These are phyloP conservation scores for Carduelis carduelis DNA, from an alignment of 2,797 vertebrate genomes.

Conservation along the genomic window DNA sequence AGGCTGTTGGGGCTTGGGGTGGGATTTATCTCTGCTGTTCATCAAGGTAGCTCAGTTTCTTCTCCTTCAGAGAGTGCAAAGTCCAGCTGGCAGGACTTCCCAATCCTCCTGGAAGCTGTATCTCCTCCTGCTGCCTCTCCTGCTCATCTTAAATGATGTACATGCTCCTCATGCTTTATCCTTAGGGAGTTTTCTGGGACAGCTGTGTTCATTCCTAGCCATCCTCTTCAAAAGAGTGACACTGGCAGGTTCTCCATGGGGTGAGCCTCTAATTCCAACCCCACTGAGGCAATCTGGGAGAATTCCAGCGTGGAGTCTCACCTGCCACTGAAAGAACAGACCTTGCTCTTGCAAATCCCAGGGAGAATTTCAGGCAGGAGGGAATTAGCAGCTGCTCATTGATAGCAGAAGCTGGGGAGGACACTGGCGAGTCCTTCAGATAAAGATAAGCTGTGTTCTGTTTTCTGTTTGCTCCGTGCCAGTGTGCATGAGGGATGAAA, in stretches of 20 bases:
- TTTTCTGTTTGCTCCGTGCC: neutral
- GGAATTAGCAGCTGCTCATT: neutral
- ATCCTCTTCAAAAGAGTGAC: neutral
- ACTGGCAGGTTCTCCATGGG: fast-evolving
- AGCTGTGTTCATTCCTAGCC: neutral
- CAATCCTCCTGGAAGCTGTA: neutral
- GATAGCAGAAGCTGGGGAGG: neutral
- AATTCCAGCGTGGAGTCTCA: fast-evolving
- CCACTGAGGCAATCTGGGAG: neutral
- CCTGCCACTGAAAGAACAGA: neutral
- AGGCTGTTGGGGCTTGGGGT: neutral
- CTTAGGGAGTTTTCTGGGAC: neutral
- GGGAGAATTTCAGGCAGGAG: neutral
- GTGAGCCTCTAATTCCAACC: fast-evolving
- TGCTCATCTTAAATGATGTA: neutral
- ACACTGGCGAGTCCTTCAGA: neutral
- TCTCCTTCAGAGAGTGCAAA: neutral
- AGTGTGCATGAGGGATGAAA: fast-evolving
- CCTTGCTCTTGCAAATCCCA: neutral
- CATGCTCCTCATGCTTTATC: fast-evolving
- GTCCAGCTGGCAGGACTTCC: neutral
- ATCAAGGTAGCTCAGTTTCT: neutral
- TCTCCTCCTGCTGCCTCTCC: neutral
- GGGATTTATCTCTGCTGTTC: neutral
- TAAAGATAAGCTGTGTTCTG: neutral